phyloP scores from a whole-genome alignment of 2,113 vertebrate species.

The Oenanthe oenanthe region DNA sequence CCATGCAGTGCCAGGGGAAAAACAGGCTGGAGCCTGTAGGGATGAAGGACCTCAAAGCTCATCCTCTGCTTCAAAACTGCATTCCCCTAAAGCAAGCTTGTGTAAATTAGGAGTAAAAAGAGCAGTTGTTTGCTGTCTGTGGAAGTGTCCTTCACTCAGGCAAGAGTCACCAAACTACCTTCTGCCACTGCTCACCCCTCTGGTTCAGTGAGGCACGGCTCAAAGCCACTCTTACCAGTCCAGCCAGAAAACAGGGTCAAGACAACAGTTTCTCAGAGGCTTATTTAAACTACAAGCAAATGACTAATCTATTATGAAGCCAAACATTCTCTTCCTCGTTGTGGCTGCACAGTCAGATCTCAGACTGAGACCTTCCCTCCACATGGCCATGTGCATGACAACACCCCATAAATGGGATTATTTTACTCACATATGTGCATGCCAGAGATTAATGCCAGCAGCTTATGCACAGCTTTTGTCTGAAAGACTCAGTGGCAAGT shows the following conservation, averaged over 20 bases:
- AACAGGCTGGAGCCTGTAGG: neutral
- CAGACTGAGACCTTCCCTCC: neutral
- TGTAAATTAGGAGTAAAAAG: neutral
- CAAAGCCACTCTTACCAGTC: slow-evolving; percentile 10
- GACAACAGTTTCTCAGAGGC: neutral
- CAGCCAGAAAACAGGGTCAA: neutral
- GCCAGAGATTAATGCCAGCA: neutral
- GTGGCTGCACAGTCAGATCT: neutral
- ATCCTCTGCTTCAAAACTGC: neutral
- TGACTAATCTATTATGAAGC: slow-evolving; percentile 4
- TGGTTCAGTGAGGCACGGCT: neutral
- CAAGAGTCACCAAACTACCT: neutral
- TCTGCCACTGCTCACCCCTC: neutral
- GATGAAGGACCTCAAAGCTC: neutral
- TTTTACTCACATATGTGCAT: neutral
- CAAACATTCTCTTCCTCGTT: neutral
- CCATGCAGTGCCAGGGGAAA: neutral
- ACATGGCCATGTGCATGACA: accelerated
- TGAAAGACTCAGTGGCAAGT: neutral
- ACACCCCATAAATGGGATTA: neutral
- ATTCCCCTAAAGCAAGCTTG: neutral
- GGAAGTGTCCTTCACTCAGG: neutral
- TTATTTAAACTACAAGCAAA: slow-evolving; percentile 21
- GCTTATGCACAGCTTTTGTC: neutral
- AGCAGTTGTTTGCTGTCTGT: neutral